Conservation (phyloP, 2,113 vertebrate species). For the Kobus ellipsiprymnus region DNA sequence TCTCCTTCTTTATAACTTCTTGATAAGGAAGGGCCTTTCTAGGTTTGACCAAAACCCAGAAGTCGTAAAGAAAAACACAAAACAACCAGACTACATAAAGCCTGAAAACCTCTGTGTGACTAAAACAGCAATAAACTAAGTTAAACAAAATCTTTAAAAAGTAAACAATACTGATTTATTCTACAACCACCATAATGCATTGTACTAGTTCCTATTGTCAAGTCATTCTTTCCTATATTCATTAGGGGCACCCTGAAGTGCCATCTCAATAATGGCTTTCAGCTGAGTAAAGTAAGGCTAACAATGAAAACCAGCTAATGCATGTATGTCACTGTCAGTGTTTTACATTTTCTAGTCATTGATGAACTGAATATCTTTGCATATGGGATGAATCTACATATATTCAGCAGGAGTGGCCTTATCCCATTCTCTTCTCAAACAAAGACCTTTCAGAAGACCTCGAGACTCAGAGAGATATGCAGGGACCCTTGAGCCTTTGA, state of each 20-base stretch:
- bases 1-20: background rate
- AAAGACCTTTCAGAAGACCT: conserved; percentile 16
- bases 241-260: background rate
- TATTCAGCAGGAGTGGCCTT: background rate
- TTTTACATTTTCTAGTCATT: background rate
- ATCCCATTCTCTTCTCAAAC: background rate
- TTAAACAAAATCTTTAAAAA: conserved; percentile 1
- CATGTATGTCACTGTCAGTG: background rate
- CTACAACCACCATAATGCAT: background rate
- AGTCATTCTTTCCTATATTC: background rate
- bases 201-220: background rate
- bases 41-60: background rate
- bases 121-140: conserved; percentile 16
- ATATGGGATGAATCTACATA: background rate
- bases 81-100: background rate
- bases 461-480: background rate
- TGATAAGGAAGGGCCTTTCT: background rate
- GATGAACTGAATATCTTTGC: background rate
- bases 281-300: background rate
- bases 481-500: background rate
- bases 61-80: background rate
- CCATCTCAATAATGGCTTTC: background rate
- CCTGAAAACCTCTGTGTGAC: background rate
- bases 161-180: background rate
- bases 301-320: background rate